Evolutionary conservation across 2,797 vertebrate species (phyloP), one percentile per base, ranked within the genome.

Genomic region (Neosalanx taihuensis): DNA sequence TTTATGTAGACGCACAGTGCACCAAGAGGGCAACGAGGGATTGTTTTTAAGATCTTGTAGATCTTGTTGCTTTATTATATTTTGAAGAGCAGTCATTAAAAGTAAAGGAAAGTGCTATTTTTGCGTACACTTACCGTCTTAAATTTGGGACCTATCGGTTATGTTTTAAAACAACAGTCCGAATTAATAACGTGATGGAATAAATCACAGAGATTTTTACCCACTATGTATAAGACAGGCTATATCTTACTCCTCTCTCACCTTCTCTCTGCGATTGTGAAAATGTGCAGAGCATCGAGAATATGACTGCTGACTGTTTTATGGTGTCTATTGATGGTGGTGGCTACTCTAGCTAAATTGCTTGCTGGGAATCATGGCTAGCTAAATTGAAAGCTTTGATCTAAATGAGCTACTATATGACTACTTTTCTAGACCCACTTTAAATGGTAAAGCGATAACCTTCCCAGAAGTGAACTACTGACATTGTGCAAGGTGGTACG

Each of bases 1-100:
- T 93, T 92, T 91, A 92, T 92, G 90, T 84, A 81, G 75, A 86
- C 71, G 81, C 81, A 83, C 85, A 64, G 75, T 88, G 82, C 84
- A 85, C 80, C 72, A 59, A 78, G 78, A 82, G 80, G 84, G 84
- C 78, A 60, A 68, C 85, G 82, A 85, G 88, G 86, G 91, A 89
- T 92, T 91, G 88, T 91, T 91, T 46, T 90, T 90, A 88, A 88
- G 90, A 91, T 90, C 89, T 91, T 26, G 23, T 26, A 26, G 23
- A 26, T 85, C 78, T 69, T 87, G 71, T 57, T 85, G 78, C 87
- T 89, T 84, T 85, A 78, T 83, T 77, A 81, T 83, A 83, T 72
- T 68, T 64, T 64, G 59, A 64, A 64, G 62, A 77, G 65, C 71
- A 79, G 81, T 81, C 79, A 83, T 83, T 75, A 76, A 78, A 76